Conservation (phyloP, 2,113 vertebrate species). For the Archilochus colubris region DNA sequence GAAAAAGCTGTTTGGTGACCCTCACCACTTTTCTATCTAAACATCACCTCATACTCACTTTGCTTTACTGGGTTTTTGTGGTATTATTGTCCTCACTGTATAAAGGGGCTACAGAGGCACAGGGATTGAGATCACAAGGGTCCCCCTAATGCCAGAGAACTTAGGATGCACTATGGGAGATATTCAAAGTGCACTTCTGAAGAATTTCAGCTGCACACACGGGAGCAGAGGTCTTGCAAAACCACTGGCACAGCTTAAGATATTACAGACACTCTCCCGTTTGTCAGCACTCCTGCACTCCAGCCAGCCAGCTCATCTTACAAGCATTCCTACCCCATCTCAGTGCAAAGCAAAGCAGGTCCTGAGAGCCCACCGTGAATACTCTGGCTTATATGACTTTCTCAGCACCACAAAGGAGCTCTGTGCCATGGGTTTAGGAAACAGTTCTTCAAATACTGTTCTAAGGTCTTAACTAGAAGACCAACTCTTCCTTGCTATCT, state of each 20-base stretch:
- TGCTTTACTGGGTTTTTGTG: conserved; percentile 24
- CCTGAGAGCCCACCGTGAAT: not conserved
- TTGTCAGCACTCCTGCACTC: not conserved
- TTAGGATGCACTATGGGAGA: not conserved
- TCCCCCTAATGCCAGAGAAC: conserved; percentile 29
- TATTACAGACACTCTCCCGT: not conserved
- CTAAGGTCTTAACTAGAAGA: not conserved
- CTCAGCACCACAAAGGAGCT: not conserved
- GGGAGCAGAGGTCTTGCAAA: not conserved
- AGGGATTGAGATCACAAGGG: conserved; percentile 28
- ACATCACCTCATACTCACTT: not conserved
- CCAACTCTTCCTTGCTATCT: not conserved
- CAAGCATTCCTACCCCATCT: not conserved
- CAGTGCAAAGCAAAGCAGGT: not conserved
- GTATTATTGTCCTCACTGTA: conserved; percentile 7
- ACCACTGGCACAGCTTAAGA: not conserved
- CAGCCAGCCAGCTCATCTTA: not conserved
- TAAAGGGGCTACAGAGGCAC: conserved; percentile 20
- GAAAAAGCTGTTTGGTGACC: not conserved
- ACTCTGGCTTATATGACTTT: not conserved
- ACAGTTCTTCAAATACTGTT: not conserved
- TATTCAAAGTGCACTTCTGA: conserved; percentile 20
- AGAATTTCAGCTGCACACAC: not conserved
- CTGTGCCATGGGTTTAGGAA: not conserved
- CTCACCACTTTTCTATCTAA: not conserved